Base-by-base conservation (phyloP, 2,888 invertebrate genomes). In the Timema podura region DNA sequence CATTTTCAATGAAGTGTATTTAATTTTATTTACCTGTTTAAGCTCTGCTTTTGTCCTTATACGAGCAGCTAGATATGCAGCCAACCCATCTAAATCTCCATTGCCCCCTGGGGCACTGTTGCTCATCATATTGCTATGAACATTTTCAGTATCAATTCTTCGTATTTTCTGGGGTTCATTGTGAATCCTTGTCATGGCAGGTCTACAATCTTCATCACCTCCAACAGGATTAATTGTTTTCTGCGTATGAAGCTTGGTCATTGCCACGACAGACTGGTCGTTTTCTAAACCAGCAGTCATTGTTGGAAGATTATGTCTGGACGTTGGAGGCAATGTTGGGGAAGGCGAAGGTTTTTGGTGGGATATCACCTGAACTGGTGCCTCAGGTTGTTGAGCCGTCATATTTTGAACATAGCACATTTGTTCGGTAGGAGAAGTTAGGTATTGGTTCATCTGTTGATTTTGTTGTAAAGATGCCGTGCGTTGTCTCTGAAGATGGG, bases 41-140 rank as follows among this genome's bases (percentile, higher is more conserved):
- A 93, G 82, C 81, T 94, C 94, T 2, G 92, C 94, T 82, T 94
- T 94, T 5, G 94, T 95, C 74, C 93, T 85, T 77, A 94, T 93
- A 77, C 93, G 85, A 11, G 91, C 88, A 6, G 88, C 86, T 68
- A 87, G 79, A 70, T 86, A 82, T n/a, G 85, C 86, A 54, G 89
- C 89, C 64, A 90, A 78, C 45, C 85, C 85, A 77, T 86, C 85
- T 71, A 81, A 67, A 66, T 75, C 74, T 61, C 70, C 46, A 13
- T 64, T 48, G 64, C 46, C 57, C 13, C 59, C 15, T 6, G 61
- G 78, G 77, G 69, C 79, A 79, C 59, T 79, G 80, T 11, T 70
- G 65, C 64, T 73, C 69, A 10, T 48, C 15, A 7, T 67, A 44
- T 45, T 48, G 30, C 51, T 49, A 11, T 45, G 48, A 7, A 30